Evolutionary conservation across 2,888 invertebrate genomes (phyloP).

Genomic region (Zaprionus bogoriensis): DNA sequence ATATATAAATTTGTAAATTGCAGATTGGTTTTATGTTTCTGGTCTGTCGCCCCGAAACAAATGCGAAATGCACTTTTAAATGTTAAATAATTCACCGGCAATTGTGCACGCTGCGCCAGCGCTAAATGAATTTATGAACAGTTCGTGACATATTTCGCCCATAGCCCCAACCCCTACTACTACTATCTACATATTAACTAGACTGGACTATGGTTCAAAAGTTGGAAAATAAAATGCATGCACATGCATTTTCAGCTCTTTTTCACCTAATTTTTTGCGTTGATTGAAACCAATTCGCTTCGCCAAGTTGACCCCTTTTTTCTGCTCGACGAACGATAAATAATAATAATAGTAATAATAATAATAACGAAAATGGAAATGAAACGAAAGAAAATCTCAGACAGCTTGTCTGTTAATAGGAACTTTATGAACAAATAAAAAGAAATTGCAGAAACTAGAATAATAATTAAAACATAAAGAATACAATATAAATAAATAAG

Average conservation of each 20-base stretch:
- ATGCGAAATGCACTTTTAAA: conserved; percentile 60
- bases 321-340: conserved; percentile 11
- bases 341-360: too few relatives aligned
- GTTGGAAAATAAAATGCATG: too few relatives aligned
- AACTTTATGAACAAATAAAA: conserved; percentile 40
- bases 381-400: conserved; percentile 7
- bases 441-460: conserved; percentile 14
- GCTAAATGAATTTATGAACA: conserved; percentile 65
- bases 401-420: not conserved
- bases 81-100: conserved; percentile 58
- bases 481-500: not conserved
- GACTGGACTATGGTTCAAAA: not conserved
- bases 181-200: conserved; percentile 2
- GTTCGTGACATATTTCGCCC: conserved; percentile 58
- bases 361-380: conserved; percentile 14
- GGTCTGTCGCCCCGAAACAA: conserved; percentile 47
- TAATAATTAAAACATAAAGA: conserved; percentile 18
- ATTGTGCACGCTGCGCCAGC: conserved; percentile 47
- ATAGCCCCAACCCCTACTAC: too few relatives aligned
- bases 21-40: conserved; percentile 39
- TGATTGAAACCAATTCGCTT: conserved; percentile 35
- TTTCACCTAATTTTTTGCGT: conserved; percentile 41
- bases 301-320: conserved; percentile 7
- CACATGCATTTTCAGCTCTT: conserved; percentile 22
- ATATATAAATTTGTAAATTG: conserved; percentile 13